Evolutionary conservation across 2,797 vertebrate genomes (phyloP).

Genomic region (Oceanodroma leucorhoa): DNA sequence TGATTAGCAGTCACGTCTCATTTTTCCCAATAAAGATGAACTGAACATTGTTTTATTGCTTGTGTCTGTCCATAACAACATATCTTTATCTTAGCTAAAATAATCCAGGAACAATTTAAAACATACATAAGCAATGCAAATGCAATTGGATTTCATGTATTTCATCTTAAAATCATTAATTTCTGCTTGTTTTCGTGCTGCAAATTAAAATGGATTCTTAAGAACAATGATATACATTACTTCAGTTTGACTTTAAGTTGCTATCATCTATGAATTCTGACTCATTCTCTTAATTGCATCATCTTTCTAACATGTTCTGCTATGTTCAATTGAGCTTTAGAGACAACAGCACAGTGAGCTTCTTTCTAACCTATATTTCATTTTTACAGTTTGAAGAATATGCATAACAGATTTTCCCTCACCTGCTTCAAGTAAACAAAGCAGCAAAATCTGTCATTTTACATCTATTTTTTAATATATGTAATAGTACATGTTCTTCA

Average conservation of each 20-base stretch:
- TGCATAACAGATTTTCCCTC: background rate
- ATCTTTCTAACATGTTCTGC: slow-evolving; percentile 23
- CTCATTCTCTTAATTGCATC: slow-evolving; percentile 1
- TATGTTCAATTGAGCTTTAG: background rate
- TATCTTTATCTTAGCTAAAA: background rate
- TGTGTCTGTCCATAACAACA: background rate
- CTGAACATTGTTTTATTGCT: background rate
- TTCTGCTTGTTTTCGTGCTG: background rate
- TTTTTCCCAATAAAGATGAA: background rate
- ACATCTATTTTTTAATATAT: background rate
- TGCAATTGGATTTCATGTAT: background rate
- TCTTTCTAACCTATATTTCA: background rate
- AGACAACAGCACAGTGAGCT: background rate
- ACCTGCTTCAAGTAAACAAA: slow-evolving; percentile 8
- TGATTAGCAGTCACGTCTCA: background rate
- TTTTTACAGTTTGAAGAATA: background rate
- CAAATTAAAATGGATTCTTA: background rate
- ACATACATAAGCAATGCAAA: background rate
- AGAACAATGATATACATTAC: background rate
- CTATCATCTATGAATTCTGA: slow-evolving; percentile 5
- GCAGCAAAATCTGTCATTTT: background rate
- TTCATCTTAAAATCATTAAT: background rate
- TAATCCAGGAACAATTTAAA: background rate
- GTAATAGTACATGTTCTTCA: background rate
- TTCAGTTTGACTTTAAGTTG: background rate